These are phyloP conservation scores for Coelopa frigida DNA, from an alignment of 1,140 invertebrate genomes.

Conservation along the genomic window DNA sequence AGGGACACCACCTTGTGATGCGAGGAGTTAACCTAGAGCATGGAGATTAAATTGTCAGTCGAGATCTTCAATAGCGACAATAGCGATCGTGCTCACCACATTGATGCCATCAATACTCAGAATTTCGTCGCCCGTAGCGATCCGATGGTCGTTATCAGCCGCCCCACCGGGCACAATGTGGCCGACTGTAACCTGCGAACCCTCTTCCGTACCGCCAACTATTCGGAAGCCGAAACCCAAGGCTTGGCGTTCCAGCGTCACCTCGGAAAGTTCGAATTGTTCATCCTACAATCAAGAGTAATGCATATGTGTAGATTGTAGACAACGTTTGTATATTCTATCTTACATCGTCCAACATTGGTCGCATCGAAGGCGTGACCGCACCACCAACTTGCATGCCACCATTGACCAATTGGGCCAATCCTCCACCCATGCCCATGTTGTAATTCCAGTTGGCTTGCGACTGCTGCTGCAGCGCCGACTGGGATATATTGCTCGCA, in stretches of 20 bases:
- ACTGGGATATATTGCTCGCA: slow-evolving; percentile 8
- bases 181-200: slow-evolving; percentile 90
- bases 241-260: slow-evolving; percentile 73
- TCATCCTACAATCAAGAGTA: slow-evolving; percentile 34
- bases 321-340: slow-evolving; percentile 11
- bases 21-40: slow-evolving; percentile 60
- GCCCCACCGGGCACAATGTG: slow-evolving; percentile 89
- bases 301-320: slow-evolving; percentile 6
- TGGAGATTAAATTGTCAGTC: background rate
- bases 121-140: slow-evolving; percentile 84
- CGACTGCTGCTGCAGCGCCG: too few relatives aligned
- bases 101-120: slow-evolving; percentile 75
- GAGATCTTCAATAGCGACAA: too few relatives aligned
- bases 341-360: background rate
- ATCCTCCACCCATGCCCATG: too few relatives aligned
- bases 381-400: background rate
- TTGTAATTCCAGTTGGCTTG: background rate
- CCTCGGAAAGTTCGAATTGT: slow-evolving; percentile 68
- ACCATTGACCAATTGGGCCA: background rate
- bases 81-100: slow-evolving; percentile 49
- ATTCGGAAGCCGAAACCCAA: slow-evolving; percentile 95
- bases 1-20: slow-evolving; percentile 86
- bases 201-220: slow-evolving; percentile 97
- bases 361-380: background rate
- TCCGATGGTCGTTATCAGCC: slow-evolving; percentile 76